Evolutionary conservation across 2,113 vertebrate genomes (phyloP), one percentile per base, ranked within the genome.

Genomic region (Oostethus manadensis): DNA sequence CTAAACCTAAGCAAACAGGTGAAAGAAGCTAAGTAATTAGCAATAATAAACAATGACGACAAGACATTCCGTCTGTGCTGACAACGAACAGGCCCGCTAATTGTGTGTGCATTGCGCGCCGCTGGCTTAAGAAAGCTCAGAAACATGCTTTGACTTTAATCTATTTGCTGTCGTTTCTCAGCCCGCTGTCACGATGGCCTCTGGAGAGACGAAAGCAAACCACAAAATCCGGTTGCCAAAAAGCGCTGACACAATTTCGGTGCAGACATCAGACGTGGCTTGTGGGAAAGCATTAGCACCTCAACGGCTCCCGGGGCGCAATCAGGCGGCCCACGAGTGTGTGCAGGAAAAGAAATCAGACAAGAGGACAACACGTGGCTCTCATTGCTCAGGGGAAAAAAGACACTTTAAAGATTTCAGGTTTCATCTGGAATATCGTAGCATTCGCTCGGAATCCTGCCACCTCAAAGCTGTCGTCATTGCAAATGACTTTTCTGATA

Each of bases 201-300:
- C 13, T 14, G 38, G 13, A 42, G 13, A 42, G 51, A 62, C 51
- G 33, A 51, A 18, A 57, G 45, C 55, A 43, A 57, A 74, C 60
- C 66, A 58, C 59, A 48, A 18, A 35, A 7, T 46, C 51, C 48
- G 6, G 49, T 21, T 46, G 43, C 50, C 16, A 22, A 66, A 26
- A 62, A 21, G 42, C 22, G 50, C 8, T 51, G 46, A 26, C 2
- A 3, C 61, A n/a, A 47, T 55, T 64, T 56, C 11, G 60, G 47
- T 20, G 13, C 50, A 35, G 62, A 67, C 53, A 59, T 62, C 3
- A 46, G 44, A 59, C 47, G 14, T 23, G 20, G 54, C 51, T 66
- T 68, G 53, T 48, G 73, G 64, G 63, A 75, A 76, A 60, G 65
- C 66, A 65, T 83, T 80, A 83, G 73, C 76, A 38, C 77, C 65